A percentile compares a stretch with the other conserved stretches of the same genome.
Evolutionary conservation across 1,140 invertebrate genomes (phyloP).

Genomic region (Heliothis subflexa): DNA sequence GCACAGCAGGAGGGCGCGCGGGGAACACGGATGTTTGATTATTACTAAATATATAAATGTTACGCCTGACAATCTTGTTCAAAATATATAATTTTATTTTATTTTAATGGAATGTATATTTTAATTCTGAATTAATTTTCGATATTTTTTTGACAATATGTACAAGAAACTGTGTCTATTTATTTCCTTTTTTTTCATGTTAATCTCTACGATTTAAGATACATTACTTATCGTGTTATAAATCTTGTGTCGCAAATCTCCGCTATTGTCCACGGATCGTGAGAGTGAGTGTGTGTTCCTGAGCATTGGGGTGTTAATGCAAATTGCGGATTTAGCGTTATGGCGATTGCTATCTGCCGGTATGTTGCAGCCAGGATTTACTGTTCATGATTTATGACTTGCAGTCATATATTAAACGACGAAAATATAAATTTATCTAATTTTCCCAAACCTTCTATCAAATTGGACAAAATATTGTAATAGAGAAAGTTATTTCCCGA

Average conservation of each 20-base stretch:
- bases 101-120: too few relatives aligned
- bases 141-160: neutral
- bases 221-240: slow-evolving; percentile 11
- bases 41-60: slow-evolving; percentile 28
- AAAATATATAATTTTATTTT: too few relatives aligned
- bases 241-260: slow-evolving; percentile 22
- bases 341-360: slow-evolving; percentile 61
- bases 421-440: neutral
- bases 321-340: slow-evolving; percentile 73
- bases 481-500: slow-evolving; percentile 2
- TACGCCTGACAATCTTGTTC: slow-evolving; percentile 16
- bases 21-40: slow-evolving; percentile 5
- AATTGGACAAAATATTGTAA: neutral
- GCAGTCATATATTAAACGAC: neutral
- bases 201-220: neutral
- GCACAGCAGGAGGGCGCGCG: slow-evolving; percentile 64
- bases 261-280: slow-evolving; percentile 18
- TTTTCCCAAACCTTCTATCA: neutral
- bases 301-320: slow-evolving; percentile 62
- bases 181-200: slow-evolving; percentile 1
- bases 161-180: neutral
- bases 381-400: slow-evolving; percentile 61
- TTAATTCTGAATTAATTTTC: too few relatives aligned
- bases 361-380: slow-evolving; percentile 60
- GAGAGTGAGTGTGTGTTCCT: slow-evolving; percentile 13